Conservation (phyloP, 1,140 invertebrate genomes). For the Sarcophaga bullata region DNA sequence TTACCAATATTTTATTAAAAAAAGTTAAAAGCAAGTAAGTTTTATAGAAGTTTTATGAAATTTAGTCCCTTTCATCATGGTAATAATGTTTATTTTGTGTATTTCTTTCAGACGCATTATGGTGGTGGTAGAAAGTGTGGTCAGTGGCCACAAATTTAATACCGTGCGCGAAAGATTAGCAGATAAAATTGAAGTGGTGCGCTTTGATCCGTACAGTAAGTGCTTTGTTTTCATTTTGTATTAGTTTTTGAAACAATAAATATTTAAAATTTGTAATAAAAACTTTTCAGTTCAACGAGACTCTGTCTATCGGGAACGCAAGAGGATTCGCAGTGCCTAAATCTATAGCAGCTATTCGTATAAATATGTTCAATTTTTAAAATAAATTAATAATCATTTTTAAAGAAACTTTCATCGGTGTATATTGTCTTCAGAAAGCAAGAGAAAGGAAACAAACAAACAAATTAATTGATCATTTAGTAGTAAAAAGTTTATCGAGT, state of each 20-base stretch:
- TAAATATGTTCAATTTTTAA: not conserved
- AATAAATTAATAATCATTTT: no score
- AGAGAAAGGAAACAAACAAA: no score
- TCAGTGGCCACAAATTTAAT: constrained; percentile 77
- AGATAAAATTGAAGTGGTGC: constrained; percentile 80
- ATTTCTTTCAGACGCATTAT: constrained; percentile 71
- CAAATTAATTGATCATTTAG: no score
- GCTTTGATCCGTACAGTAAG: constrained; percentile 83
- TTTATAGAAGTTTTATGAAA: not conserved
- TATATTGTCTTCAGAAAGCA: no score
- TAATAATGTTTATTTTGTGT: not conserved
- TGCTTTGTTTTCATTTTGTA: constrained; percentile 43
- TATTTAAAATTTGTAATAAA: not conserved
- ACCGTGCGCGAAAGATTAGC: constrained; percentile 75
- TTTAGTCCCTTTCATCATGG: not conserved
- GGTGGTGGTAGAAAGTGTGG: constrained; percentile 80
- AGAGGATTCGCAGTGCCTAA: constrained; percentile 72
- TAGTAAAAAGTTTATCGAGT: no score
- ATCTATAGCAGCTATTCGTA: not conserved
- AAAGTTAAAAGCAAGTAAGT: constrained; percentile 51
- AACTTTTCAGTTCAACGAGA: constrained; percentile 72
- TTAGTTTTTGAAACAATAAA: no score
- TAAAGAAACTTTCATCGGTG: no score
- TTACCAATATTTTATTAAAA: constrained; percentile 47
- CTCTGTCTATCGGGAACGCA: constrained; percentile 73